Base-by-base conservation (phyloP, 2,888 invertebrate species). In the Elysia crispata region DNA sequence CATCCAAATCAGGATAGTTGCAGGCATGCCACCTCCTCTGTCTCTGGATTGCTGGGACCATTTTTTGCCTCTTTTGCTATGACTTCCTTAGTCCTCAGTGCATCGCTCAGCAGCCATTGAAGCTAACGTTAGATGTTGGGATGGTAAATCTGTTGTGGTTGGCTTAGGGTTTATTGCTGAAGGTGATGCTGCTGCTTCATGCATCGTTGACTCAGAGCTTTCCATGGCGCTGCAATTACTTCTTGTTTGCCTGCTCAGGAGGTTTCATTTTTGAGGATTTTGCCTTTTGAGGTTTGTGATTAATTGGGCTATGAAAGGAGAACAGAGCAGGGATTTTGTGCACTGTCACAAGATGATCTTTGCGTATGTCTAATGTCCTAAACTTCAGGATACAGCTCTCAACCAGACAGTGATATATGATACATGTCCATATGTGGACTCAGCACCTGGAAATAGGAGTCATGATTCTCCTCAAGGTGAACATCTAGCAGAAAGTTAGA, bases 401-500 rank as follows among this genome's bases (percentile, higher is more conserved):
- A 81, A 95, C 93, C 85, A 94, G 95, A 90, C 96, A 96, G 85
- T 93, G 93, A 86, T 94, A 96, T 95, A 95, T 92, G 25, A 41
- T 3, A 41, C 80, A 80, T 80, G 33, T 76, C 72, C 18, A 76
- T 76, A n/a, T 72, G 41, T 8, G 76, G n/a, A 13, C 80, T 72
- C 3, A 80, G 41, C 6, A 76, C 64, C 62, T 76, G 50, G 62
- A 80, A 96, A 89, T 95, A 95, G 0, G 95, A 94, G 90, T 96
- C 96, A 85, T 96, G 96, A 0, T 91, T 93, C 89, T 96, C 96
- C 82, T 95, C 94, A 64, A 96, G 92, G 88, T 96, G 96, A 77
- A 96, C 92, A 86, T 96, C 96, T 79, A 96, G 92, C 0, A 96
- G 92, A 90, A 95, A 95, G 0, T 95, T 93, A 0, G 95, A 95